A percentile compares a stretch with the other conserved stretches of the same genome.
phyloP scores from a whole-genome alignment of 1,140 invertebrate genomes.

The Amphibalanus amphitrite region DNA sequence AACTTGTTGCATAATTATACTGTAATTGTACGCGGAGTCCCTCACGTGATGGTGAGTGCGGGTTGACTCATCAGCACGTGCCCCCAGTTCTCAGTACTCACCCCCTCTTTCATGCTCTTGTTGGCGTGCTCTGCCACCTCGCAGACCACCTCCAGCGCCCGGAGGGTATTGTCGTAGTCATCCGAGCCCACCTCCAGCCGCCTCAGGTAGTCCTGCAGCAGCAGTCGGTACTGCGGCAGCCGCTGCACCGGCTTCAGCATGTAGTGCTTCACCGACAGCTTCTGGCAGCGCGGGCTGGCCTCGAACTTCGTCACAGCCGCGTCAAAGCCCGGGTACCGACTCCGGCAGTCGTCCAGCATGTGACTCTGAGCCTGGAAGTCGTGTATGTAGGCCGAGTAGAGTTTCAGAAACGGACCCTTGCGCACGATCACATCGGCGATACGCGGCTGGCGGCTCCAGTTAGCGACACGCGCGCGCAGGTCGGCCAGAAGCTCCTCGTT shows the following conservation, averaged over 20 bases:
- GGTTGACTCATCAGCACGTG: no score
- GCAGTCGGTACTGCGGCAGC: constrained; percentile 46
- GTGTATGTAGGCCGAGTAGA: constrained; percentile 51
- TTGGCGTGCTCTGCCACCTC: constrained; percentile 58
- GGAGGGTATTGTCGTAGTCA: constrained; percentile 46
- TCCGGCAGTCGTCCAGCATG: constrained; percentile 40
- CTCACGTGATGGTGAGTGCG: no score
- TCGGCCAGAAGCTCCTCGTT: constrained; percentile 48
- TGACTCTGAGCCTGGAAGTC: constrained; percentile 46
- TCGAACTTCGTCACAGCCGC: constrained; percentile 46
- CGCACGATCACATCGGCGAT: constrained; percentile 57
- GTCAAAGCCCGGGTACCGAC: constrained; percentile 41
- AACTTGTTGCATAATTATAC: no score
- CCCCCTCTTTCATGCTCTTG: constrained; percentile 43
- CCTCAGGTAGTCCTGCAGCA: constrained; percentile 46
- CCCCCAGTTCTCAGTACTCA: no score
- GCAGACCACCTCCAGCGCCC: constrained; percentile 46
- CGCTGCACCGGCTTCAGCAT: constrained; percentile 60
- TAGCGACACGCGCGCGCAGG: constrained; percentile 39
- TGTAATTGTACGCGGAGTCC: no score
- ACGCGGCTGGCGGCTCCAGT: constrained; percentile 39
- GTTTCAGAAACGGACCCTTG: constrained; percentile 55
- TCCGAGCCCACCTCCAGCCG: constrained; percentile 35
- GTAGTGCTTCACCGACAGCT: constrained; percentile 45
- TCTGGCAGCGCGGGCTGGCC: constrained; percentile 39